A percentile compares a stretch with the other conserved stretches of the same genome.
Evolutionary conservation across 2,797 vertebrate species (phyloP).

Genomic region (Characodon lateralis): DNA sequence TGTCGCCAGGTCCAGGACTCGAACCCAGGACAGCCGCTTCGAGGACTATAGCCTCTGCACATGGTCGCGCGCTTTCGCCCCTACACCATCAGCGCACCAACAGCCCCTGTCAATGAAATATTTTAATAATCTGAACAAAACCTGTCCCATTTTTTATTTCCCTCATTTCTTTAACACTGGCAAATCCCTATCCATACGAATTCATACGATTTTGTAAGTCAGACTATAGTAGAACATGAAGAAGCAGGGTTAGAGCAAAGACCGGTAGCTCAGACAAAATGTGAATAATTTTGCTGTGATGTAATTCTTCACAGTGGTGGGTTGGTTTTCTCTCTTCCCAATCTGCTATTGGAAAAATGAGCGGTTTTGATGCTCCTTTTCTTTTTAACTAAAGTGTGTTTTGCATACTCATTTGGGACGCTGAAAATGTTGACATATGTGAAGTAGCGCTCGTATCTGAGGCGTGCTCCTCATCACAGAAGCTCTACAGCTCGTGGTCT

Average conservation of each 20-base stretch:
- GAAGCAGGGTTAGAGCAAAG: not conserved
- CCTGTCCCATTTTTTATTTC: not conserved
- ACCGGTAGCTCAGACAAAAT: not conserved
- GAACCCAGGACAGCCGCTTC: too few relatives aligned
- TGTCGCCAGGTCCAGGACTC: too few relatives aligned
- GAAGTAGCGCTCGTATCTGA: constrained; percentile 21
- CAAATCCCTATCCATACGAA: not conserved
- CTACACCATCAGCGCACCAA: too few relatives aligned
- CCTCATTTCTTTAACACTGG: not conserved
- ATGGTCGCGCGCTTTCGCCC: too few relatives aligned
- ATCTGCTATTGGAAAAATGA: constrained; percentile 8
- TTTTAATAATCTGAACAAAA: not conserved
- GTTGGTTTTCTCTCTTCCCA: not conserved
- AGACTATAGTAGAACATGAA: not conserved
- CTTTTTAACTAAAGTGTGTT: constrained; percentile 38
- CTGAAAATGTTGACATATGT: constrained; percentile 8
- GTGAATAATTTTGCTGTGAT: not conserved
- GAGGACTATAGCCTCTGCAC: too few relatives aligned
- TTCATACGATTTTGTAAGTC: not conserved
- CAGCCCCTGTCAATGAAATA: not conserved
- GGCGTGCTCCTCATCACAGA: constrained; percentile 21
- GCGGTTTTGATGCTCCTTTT: constrained; percentile 12
- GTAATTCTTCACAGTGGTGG: not conserved
- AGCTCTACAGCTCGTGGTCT: constrained; percentile 53
- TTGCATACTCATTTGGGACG: constrained; percentile 28